phyloP scores from a whole-genome alignment of 1,140 invertebrate genomes.

The Tribolium castaneum region DNA sequence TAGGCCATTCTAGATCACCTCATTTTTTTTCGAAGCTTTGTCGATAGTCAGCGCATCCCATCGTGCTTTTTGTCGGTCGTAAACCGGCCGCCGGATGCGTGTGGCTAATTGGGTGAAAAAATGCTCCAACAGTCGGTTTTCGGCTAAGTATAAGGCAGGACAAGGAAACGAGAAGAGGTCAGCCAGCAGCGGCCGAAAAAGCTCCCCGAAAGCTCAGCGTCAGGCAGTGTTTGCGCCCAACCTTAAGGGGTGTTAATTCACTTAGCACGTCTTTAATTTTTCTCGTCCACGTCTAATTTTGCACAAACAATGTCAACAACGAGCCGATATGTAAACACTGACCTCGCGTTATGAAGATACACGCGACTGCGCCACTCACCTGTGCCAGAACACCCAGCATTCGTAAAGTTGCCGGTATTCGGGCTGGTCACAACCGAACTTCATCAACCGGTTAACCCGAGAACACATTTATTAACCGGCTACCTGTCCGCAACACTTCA shows the following conservation, averaged over 20 bases:
- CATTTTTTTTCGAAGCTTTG: too few relatives aligned
- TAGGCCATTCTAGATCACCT: too few relatives aligned
- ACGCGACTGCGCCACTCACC: conserved; percentile 52
- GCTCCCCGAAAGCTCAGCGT: neutral
- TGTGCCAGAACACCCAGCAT: conserved; percentile 47
- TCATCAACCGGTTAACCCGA: conserved; percentile 17
- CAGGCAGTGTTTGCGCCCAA: neutral
- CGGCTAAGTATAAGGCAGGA: neutral
- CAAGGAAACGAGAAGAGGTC: conserved; percentile 14
- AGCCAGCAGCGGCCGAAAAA: neutral
- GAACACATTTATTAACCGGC: conserved; percentile 9
- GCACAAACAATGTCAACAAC: conserved; percentile 38
- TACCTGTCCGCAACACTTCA: neutral
- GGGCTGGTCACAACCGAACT: conserved; percentile 43
- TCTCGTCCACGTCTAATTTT: conserved; percentile 27
- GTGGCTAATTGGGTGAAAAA: neutral
- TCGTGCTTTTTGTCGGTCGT: neutral
- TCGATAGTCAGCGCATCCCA: neutral
- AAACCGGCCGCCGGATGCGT: neutral
- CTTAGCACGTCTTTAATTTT: conserved; percentile 22
- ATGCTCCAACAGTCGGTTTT: neutral
- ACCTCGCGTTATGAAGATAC: conserved; percentile 51
- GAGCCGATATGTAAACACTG: conserved; percentile 50
- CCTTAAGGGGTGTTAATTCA: conserved; percentile 30
- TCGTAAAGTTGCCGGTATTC: conserved; percentile 44